Evolutionary conservation across 1,140 invertebrate species (phyloP), one percentile per base, ranked within the genome.

Genomic region (Lepidurus arcticus): DNA sequence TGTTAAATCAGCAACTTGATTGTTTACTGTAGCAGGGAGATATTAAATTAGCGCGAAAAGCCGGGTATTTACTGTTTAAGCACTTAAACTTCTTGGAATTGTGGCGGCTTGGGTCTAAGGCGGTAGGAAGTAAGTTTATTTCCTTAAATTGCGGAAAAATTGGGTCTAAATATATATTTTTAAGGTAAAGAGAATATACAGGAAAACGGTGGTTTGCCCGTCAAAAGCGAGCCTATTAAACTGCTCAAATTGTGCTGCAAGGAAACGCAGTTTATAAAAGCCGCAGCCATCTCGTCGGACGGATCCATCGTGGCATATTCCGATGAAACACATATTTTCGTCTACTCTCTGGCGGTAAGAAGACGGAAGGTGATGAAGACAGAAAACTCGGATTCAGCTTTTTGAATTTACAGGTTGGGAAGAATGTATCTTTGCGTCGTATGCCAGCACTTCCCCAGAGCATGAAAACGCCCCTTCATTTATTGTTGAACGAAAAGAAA

Each of bases 261-360:
- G 82, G 84, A 86, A 1, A 86, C 88, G 9, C 90, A 92, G 81
- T 86, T 85, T 24, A 90, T 94, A 24, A 82, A 89, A 8, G 91
- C 89, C 82, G 88, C 88, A 82, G 88, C 90, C 8, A 85, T 95
- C 7, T 93, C 91, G 9, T 87, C 87, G 0, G 87, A 91, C 82
- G 90, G 89, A 2, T 87, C 89, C 76, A 89, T 89, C 83, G 88
- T 96, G 42, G 89, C 91, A 11, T 94, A 93, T 83, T 91, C 92
- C 0, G 94, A 92, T 1, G 85, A 89, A 42, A 86, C 83, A 73
- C 85, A 88, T 53, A 82, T 93, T 21, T 88, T 90, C 78, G 84
- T 94, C 44, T 92, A 91, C 82, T 88, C 88, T 81, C 89, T 93
- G 80, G 86, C 88, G 73, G 84, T 88, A 73, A 86, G 87, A 43